Percentiles rank a stretch among this genome's conserved stretches.
phyloP scores from a whole-genome alignment of 2,113 vertebrate species.

The Jaculus jaculus region DNA sequence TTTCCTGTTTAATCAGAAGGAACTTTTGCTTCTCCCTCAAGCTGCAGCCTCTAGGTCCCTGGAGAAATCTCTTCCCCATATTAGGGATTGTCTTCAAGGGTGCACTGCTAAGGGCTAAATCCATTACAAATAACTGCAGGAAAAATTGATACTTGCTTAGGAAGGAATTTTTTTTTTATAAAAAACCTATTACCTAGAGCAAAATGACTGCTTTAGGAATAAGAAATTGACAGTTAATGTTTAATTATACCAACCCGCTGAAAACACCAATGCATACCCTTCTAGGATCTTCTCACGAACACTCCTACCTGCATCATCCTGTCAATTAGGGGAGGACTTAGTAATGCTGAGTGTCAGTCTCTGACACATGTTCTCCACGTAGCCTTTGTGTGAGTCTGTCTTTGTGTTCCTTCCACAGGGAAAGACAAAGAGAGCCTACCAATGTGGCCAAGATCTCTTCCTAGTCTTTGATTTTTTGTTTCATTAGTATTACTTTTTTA shows the following conservation, averaged over 20 bases:
- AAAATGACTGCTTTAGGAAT: constrained; percentile 48
- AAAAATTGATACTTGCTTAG: constrained; percentile 56
- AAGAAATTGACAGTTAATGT: constrained; percentile 52
- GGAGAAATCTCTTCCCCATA: neutral
- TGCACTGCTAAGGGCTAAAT: constrained; percentile 22
- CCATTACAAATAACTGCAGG: constrained; percentile 35
- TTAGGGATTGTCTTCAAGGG: neutral
- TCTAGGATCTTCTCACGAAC: neutral
- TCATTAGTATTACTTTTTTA: too few species aligned
- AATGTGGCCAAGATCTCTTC: neutral
- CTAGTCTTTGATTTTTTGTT: neutral
- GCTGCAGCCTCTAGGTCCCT: neutral
- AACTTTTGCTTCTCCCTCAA: constrained; percentile 35
- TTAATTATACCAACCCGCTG: neutral
- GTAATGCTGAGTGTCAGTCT: neutral
- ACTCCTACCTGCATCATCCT: neutral
- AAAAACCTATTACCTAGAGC: constrained; percentile 53
- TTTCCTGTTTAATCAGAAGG: constrained; percentile 32
- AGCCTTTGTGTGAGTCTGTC: neutral
- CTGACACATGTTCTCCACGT: neutral
- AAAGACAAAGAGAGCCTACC: neutral
- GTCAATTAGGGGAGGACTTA: neutral
- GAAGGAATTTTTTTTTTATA: neutral
- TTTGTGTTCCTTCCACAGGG: neutral
- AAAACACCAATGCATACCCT: neutral